These are phyloP conservation scores for Noctua fimbriata DNA, from an alignment of 2,888 invertebrate genomes.

Conservation along the genomic window DNA sequence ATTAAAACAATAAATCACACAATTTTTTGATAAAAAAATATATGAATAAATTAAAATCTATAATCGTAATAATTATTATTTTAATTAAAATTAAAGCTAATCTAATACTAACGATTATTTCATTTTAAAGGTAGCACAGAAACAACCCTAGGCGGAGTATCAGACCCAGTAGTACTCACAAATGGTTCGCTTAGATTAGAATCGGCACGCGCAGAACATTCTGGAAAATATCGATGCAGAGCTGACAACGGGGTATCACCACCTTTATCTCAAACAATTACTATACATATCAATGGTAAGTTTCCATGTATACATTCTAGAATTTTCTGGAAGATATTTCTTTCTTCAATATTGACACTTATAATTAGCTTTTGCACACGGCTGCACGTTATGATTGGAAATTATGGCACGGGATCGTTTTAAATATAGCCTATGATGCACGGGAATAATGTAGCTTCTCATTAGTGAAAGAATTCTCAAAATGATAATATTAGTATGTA, in stretches of 20 bases:
- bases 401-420: neutral
- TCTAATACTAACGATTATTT: neutral
- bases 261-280: conserved; percentile 94
- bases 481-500: neutral
- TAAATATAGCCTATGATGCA: neutral
- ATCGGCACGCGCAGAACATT: conserved; percentile 93
- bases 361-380: neutral
- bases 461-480: neutral
- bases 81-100: neutral
- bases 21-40: no score
- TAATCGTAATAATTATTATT: neutral
- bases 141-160: conserved; percentile 84
- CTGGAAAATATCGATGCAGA: conserved; percentile 96
- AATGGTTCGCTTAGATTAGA: conserved; percentile 94
- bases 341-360: neutral
- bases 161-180: conserved; percentile 87
- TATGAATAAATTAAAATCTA: no score
- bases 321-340: neutral
- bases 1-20: no score
- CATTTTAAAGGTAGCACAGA: conserved; percentile 82
- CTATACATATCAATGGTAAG: conserved; percentile 95
- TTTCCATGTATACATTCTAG: neutral
- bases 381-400: neutral
- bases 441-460: neutral
- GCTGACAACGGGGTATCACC: conserved; percentile 96